Evolutionary conservation across 2,797 vertebrate species (phyloP), one percentile per base, ranked within the genome.

Genomic region (Cheirogaleus major): DNA sequence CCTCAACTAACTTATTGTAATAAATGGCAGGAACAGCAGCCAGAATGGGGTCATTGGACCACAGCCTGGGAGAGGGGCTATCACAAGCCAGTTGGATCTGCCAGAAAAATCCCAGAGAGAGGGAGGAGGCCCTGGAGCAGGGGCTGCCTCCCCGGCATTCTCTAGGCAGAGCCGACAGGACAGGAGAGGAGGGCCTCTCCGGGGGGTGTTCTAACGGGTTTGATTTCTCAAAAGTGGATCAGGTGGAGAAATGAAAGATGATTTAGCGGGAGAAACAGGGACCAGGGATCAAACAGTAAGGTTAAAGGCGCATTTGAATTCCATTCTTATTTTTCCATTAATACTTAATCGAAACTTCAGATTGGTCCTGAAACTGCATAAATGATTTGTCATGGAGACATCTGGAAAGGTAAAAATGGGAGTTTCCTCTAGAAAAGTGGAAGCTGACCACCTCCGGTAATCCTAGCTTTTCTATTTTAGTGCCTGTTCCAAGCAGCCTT

Each of bases 361-460:
- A 95, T 89, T 82, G 88, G 7, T n/a, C 83, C 95, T 82, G 96
- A 93, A 95, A 50, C 87, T 85, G 55, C 59, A 92, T 94, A 95
- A 97, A 95, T 95, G 93, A 97, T 97, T 97, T 91, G 86, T 93
- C 92, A 93, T 4, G 4, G 32, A 96, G 86, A 90, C 94, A 92
- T 89, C 63, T 98, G 98, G 95, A 82, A 95, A 98, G 96, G 96
- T 95, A 95, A 97, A 96, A 96, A 96, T 69, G 43, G 88, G 91
- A 48, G 89, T 95, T 97, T 35, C 83, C 97, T 93, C 95, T 6
- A 22, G 45, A 65, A 95, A 75, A 97, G 96, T 75, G 96, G 95
- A 97, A 92, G 57, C 30, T 45, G 0, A 97, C 94, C 91, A 95
- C 96, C 72, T 95, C 91, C 70, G 96, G 96, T 75, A 97, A 97